Percentiles rank a stretch among this genome's conserved stretches.
Conservation (phyloP, 2,797 vertebrate genomes). For the Falco rusticolus region DNA sequence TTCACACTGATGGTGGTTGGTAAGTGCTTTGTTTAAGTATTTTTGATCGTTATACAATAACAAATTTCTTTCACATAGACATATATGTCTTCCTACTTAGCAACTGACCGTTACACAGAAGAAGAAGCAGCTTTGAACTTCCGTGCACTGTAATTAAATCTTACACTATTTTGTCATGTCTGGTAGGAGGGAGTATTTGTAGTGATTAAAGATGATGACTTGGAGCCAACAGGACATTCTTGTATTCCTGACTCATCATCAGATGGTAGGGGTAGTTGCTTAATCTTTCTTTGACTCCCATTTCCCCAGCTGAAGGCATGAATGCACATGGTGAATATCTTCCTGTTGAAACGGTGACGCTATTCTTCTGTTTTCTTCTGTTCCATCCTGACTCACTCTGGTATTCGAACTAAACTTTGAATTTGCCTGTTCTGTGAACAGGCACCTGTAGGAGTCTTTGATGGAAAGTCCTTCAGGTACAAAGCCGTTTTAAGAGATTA, state of each 20-base stretch:
- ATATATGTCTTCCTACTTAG: background rate
- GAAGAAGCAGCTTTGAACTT: background rate
- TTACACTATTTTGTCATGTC: background rate
- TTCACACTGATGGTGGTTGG: constrained; percentile 91
- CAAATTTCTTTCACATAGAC: background rate
- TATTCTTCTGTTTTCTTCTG: background rate
- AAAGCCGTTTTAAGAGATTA: background rate
- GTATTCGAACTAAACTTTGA: background rate
- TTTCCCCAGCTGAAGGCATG: background rate
- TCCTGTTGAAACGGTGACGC: background rate
- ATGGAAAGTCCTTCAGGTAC: background rate
- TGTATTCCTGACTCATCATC: background rate
- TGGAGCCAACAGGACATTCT: background rate
- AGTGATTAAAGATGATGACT: background rate
- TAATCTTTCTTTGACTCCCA: background rate
- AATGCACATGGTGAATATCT: background rate
- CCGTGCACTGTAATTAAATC: background rate
- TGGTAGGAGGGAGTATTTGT: background rate
- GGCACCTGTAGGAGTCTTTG: background rate
- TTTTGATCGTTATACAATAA: background rate
- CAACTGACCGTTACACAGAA: background rate
- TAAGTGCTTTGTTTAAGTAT: constrained; percentile 64
- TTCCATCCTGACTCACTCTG: background rate
- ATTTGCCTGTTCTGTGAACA: background rate
- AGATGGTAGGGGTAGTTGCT: background rate